phyloP scores from a whole-genome alignment of 2,797 vertebrate genomes.

The Moxostoma hubbsi region DNA sequence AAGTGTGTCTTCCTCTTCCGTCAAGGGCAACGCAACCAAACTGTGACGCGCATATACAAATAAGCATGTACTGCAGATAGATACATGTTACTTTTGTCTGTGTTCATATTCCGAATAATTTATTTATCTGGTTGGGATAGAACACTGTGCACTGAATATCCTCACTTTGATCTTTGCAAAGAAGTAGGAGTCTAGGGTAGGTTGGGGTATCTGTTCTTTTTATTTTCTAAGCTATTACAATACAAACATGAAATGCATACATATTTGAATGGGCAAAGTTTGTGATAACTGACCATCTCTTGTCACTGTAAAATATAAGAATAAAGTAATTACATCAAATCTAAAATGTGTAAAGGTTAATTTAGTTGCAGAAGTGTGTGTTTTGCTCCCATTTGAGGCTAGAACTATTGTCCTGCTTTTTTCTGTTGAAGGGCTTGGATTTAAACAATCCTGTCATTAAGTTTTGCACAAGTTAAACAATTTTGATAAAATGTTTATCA shows the following conservation, averaged over 20 bases:
- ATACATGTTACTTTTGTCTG: conserved; percentile 71
- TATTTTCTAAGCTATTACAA: conserved; percentile 70
- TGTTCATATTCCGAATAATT: conserved; percentile 52
- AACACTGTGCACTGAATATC: conserved; percentile 82
- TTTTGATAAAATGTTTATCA: not conserved
- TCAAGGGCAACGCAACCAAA: conserved; percentile 66
- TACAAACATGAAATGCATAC: conserved; percentile 78
- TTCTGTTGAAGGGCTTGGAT: not conserved
- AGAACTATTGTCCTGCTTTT: not conserved
- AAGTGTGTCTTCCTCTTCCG: conserved; percentile 70
- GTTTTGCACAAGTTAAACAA: not conserved
- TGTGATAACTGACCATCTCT: conserved; percentile 73
- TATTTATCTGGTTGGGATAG: conserved; percentile 73
- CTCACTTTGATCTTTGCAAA: conserved; percentile 64
- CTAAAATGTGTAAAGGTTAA: conserved; percentile 66
- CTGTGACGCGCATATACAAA: conserved; percentile 65
- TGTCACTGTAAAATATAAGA: conserved; percentile 78
- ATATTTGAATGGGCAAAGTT: conserved; percentile 76
- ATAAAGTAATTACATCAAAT: conserved; percentile 67
- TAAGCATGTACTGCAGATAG: conserved; percentile 70
- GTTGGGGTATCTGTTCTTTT: conserved; percentile 67
- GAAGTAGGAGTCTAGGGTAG: conserved; percentile 65
- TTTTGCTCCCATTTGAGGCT: not conserved
- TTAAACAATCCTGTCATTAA: not conserved
- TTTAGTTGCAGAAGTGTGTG: conserved; percentile 26